phyloP scores from a whole-genome alignment of 2,113 vertebrate species.

The Xenotilapia caudafasciata region DNA sequence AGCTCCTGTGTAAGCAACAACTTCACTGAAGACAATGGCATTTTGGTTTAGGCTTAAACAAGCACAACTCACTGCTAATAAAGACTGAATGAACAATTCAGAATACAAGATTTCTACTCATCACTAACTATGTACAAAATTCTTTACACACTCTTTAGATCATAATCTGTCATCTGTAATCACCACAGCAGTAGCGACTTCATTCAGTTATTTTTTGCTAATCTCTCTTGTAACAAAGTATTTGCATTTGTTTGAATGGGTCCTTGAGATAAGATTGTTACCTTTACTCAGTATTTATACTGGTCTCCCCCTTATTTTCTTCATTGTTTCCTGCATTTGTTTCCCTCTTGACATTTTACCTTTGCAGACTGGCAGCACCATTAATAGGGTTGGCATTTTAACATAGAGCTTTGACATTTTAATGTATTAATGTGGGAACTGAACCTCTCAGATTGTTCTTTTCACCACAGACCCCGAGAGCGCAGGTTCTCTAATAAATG shows the following conservation, averaged over 20 bases:
- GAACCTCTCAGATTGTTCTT: constrained; percentile 52
- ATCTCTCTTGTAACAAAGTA: not conserved
- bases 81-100: not conserved
- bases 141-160: not conserved
- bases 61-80: not conserved
- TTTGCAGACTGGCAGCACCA: constrained; percentile 56
- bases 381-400: constrained; percentile 69
- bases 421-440: constrained; percentile 52
- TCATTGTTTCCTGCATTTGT: constrained; percentile 34
- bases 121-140: not conserved
- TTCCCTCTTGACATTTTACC: constrained; percentile 63
- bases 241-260: constrained; percentile 23
- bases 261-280: constrained; percentile 1
- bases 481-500: constrained; percentile 30
- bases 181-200: not conserved
- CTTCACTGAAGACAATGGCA: not conserved
- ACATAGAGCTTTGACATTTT: constrained; percentile 70
- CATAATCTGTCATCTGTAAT: not conserved
- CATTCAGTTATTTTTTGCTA: not conserved
- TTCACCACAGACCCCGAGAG: constrained; percentile 19
- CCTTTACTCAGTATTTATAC: not conserved
- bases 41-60: not conserved
- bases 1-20: not conserved
- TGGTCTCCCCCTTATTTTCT: not conserved
- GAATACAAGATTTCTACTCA: not conserved